These are phyloP conservation scores for Hipposideros armiger DNA, from an alignment of 2,113 vertebrate genomes.

Conservation along the genomic window DNA sequence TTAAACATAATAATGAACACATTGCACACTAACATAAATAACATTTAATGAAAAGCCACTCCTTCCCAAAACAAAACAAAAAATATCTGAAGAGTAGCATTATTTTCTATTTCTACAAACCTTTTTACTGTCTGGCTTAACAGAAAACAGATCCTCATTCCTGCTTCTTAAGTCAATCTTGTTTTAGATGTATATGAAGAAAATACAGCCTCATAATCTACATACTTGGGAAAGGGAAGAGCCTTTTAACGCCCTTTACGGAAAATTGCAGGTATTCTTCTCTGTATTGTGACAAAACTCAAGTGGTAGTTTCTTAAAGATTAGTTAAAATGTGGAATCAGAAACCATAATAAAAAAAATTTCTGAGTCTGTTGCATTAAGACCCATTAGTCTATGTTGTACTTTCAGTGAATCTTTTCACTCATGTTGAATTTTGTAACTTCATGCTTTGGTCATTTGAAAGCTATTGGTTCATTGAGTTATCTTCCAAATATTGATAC, in stretches of 20 bases:
- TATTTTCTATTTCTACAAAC: neutral
- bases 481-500: neutral
- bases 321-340: neutral
- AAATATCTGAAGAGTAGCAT: neutral
- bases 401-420: neutral
- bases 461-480: neutral
- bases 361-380: constrained; percentile 9
- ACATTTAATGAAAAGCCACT: constrained; percentile 41
- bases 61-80: neutral
- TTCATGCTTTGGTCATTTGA: neutral
- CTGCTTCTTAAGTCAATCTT: neutral
- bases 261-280: neutral
- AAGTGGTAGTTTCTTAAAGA: neutral
- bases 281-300: neutral
- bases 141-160: neutral
- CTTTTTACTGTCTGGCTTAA: neutral
- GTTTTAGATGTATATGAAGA: neutral
- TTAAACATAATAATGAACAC: constrained; percentile 18
- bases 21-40: constrained; percentile 18
- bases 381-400: neutral
- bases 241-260: neutral
- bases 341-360: neutral
- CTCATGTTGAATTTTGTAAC: neutral
- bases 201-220: neutral
- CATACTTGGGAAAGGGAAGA: neutral